Evolutionary conservation across 2,113 vertebrate genomes (phyloP).

Genomic region (Sinosuthora webbiana): DNA sequence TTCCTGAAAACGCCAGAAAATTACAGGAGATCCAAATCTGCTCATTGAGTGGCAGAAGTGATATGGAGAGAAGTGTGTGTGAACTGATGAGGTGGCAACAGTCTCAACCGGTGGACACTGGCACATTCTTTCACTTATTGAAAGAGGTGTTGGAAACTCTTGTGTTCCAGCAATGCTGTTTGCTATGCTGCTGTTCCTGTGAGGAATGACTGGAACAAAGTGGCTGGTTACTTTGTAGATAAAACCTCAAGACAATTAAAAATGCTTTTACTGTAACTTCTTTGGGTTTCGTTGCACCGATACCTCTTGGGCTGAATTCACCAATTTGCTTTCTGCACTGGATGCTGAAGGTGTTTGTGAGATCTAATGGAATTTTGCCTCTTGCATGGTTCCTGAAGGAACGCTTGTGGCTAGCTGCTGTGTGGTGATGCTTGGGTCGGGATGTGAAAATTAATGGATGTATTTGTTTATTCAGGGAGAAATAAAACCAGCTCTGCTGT

Average conservation of each 20-base stretch:
- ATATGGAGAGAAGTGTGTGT: neutral
- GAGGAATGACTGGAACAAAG: neutral
- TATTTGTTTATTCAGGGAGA: conserved; percentile 71
- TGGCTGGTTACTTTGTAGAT: neutral
- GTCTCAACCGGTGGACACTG: neutral
- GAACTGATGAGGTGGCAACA: neutral
- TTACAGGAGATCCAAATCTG: neutral
- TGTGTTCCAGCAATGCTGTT: neutral
- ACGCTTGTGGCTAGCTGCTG: neutral
- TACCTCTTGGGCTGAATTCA: neutral
- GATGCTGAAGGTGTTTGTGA: neutral
- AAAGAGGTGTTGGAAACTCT: neutral
- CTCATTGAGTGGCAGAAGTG: neutral
- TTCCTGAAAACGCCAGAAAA: neutral
- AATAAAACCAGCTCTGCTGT: conserved; percentile 68
- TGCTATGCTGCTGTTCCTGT: neutral
- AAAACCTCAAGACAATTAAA: neutral
- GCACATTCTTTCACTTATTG: neutral
- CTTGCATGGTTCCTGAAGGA: neutral
- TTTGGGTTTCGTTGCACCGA: neutral
- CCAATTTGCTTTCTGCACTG: neutral
- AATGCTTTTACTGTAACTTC: neutral
- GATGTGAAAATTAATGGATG: neutral
- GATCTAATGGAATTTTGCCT: neutral
- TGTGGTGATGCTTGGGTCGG: neutral